These are phyloP conservation scores for Notospermus geniculatus DNA, from an alignment of 1,140 invertebrate species.

Conservation along the genomic window DNA sequence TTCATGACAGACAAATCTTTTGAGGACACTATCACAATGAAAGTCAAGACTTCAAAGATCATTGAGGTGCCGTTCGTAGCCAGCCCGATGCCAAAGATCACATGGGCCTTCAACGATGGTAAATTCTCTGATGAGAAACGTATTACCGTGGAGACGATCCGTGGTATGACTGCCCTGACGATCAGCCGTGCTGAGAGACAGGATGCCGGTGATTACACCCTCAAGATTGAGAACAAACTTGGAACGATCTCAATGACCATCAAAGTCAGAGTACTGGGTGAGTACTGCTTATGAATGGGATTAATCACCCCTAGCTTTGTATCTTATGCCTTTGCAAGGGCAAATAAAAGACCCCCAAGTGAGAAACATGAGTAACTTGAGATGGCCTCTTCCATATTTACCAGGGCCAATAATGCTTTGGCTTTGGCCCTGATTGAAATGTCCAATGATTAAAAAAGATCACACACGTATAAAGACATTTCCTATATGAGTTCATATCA, in stretches of 20 bases:
- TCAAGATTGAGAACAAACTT: constrained; percentile 48
- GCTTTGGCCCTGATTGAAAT: too few species aligned
- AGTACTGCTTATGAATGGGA: too few species aligned
- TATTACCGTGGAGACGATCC: constrained; percentile 49
- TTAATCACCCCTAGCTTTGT: too few species aligned
- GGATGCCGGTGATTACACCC: constrained; percentile 50
- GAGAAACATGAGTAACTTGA: too few species aligned
- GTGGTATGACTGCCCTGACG: constrained; percentile 49
- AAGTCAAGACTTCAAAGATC: constrained; percentile 47
- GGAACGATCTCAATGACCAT: constrained; percentile 38
- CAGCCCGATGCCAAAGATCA: constrained; percentile 49
- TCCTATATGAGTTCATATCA: background rate
- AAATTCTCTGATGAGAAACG: constrained; percentile 45
- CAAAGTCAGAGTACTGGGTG: constrained; percentile 60
- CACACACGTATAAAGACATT: too few species aligned
- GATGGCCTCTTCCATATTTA: too few species aligned
- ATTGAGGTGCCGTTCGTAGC: constrained; percentile 53
- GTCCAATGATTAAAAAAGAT: too few species aligned
- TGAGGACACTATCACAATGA: constrained; percentile 43
- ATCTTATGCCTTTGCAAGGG: too few species aligned
- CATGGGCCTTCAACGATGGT: constrained; percentile 48
- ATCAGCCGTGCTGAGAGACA: constrained; percentile 42
- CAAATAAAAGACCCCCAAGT: too few species aligned
- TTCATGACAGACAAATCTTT: constrained; percentile 46
- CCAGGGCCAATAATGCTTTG: too few species aligned